Conservation (phyloP, 2,113 vertebrate species). For the Pollachius pollachius region DNA sequence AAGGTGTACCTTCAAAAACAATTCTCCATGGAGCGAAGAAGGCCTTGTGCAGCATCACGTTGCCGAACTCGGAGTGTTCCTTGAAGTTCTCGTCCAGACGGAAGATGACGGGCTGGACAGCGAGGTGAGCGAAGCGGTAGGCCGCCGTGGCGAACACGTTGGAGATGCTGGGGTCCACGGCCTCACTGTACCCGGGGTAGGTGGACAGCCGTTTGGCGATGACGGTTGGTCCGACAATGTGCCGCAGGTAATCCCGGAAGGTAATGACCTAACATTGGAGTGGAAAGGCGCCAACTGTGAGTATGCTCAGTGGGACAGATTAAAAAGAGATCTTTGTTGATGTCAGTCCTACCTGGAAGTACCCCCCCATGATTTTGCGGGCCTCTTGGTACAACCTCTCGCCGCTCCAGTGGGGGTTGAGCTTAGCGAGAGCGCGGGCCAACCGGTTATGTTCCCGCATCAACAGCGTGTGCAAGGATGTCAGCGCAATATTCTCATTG, state of each 20-base stretch:
- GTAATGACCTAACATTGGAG: slow-evolving; percentile 77
- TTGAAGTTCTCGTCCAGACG: slow-evolving; percentile 72
- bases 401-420: slow-evolving; percentile 71
- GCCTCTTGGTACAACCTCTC: slow-evolving; percentile 73
- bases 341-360: slow-evolving; percentile 58
- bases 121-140: slow-evolving; percentile 82
- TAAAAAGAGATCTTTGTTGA: not conserved
- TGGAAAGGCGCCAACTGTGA: not conserved
- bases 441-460: slow-evolving; percentile 77
- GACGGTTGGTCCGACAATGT: slow-evolving; percentile 64
- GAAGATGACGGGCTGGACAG: slow-evolving; percentile 77
- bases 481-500: slow-evolving; percentile 65
- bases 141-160: slow-evolving; percentile 83
- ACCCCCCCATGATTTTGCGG: slow-evolving; percentile 72
- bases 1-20: slow-evolving; percentile 73
- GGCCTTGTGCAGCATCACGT: slow-evolving; percentile 66
- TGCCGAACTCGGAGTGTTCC: slow-evolving; percentile 50
- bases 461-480: slow-evolving; percentile 67
- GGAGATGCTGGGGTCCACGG: slow-evolving; percentile 77
- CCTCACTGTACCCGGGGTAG: slow-evolving; percentile 74
- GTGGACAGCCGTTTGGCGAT: slow-evolving; percentile 54
- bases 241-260: slow-evolving; percentile 79
- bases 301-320: not conserved
- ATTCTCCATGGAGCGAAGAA: slow-evolving; percentile 84
- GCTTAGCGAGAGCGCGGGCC: slow-evolving; percentile 43